phyloP scores from a whole-genome alignment of 2,888 invertebrate species.

The Trichopria drosophilae region DNA sequence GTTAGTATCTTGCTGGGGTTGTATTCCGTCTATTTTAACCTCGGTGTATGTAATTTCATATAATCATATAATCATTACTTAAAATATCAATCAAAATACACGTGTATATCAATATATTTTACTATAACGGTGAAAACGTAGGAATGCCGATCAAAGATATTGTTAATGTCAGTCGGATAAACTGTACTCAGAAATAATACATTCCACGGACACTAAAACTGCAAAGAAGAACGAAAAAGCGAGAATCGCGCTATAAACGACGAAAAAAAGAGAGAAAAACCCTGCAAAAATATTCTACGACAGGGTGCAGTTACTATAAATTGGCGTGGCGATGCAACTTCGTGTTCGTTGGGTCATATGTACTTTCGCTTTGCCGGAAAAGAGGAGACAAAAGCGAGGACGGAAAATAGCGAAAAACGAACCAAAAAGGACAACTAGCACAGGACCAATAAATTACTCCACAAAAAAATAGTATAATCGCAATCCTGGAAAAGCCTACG shows the following conservation, averaged over 20 bases:
- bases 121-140: too few species aligned
- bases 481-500: constrained; percentile 33
- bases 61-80: too few species aligned
- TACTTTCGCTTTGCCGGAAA: constrained; percentile 29
- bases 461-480: constrained; percentile 31
- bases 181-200: too few species aligned
- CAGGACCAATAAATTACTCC: constrained; percentile 30
- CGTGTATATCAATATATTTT: too few species aligned
- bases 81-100: too few species aligned
- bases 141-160: too few species aligned
- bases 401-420: constrained; percentile 19
- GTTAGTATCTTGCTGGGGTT: too few species aligned
- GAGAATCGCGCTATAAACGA: constrained; percentile 21
- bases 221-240: constrained; percentile 25
- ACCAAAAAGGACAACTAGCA: constrained; percentile 25
- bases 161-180: too few species aligned
- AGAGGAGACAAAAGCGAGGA: constrained; percentile 33
- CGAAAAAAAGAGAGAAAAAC: constrained; percentile 45
- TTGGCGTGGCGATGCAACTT: constrained; percentile 43
- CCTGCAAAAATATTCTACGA: constrained; percentile 51
- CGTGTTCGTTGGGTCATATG: constrained; percentile 20
- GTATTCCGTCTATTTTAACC: too few species aligned
- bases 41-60: too few species aligned
- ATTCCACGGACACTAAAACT: too few species aligned
- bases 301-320: constrained; percentile 51